Percentiles rank a stretch among this genome's conserved stretches.
Evolutionary conservation across 2,113 vertebrate genomes (phyloP).

Genomic region (Lipophrys pholis): DNA sequence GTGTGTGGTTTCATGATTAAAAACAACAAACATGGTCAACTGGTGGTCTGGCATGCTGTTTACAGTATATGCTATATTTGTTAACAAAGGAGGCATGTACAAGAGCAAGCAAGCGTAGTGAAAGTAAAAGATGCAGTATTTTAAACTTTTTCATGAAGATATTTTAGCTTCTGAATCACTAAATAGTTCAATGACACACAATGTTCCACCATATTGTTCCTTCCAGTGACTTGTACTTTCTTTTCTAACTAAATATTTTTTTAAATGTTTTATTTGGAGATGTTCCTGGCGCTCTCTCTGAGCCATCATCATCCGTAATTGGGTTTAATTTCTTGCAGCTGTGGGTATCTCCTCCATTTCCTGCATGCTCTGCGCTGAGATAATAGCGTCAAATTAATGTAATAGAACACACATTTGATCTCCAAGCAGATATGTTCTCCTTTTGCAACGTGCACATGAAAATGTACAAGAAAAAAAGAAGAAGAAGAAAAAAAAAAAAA

Average conservation of each 20-base stretch:
- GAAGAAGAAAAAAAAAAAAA: no score
- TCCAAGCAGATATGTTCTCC: slow-evolving; percentile 3
- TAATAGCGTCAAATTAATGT: slow-evolving; percentile 19
- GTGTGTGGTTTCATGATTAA: no score
- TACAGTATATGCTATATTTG: no score
- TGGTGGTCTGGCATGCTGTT: no score
- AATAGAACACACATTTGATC: slow-evolving; percentile 2
- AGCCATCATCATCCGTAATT: neutral
- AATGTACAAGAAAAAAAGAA: neutral
- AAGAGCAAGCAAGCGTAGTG: no score
- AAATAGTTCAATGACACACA: no score
- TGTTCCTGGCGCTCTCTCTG: neutral
- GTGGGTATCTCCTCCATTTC: slow-evolving; percentile 2
- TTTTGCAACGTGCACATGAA: neutral
- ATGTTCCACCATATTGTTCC: neutral
- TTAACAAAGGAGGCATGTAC: no score
- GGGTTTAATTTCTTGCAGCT: slow-evolving; percentile 13
- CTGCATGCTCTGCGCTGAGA: neutral
- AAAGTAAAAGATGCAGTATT: no score
- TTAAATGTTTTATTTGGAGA: slow-evolving; percentile 2
- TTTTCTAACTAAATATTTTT: neutral
- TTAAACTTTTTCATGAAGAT: no score
- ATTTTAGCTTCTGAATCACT: no score
- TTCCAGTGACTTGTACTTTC: neutral
- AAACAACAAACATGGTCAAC: no score